Evolutionary conservation across 2,113 vertebrate genomes (phyloP).

Genomic region (Poeciliopsis occidentalis): DNA sequence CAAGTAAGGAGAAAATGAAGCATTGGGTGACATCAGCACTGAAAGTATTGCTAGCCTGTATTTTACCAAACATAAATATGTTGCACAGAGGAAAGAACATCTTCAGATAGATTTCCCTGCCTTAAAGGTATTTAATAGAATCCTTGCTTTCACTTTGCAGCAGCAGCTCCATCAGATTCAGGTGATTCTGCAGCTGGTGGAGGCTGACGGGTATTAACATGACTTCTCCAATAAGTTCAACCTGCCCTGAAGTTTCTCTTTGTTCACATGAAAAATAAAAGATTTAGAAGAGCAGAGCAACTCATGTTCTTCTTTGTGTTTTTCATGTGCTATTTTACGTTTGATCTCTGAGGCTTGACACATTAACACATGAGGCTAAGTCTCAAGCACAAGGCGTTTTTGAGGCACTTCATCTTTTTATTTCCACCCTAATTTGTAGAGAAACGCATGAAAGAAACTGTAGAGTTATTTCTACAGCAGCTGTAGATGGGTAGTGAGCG

Average conservation of each 20-base stretch:
- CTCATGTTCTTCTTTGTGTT: neutral
- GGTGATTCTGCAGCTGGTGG: neutral
- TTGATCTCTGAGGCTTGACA: neutral
- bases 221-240: neutral
- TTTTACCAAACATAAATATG: constrained; percentile 23
- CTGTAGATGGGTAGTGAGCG: neutral
- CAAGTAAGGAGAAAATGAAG: constrained; percentile 21
- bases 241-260: neutral
- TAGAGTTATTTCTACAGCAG: neutral
- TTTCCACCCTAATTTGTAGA: neutral
- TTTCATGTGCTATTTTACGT: constrained; percentile 3
- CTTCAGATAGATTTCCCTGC: neutral
- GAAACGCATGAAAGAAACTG: neutral
- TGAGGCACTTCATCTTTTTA: neutral
- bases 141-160: neutral
- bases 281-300: neutral
- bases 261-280: neutral
- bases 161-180: constrained; percentile 1
- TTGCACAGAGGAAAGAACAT: neutral
- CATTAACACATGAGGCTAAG: neutral
- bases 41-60: neutral
- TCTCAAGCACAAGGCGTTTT: neutral
- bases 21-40: constrained; percentile 20
- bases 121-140: neutral
- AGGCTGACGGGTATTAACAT: neutral